Evolutionary conservation across 2,888 invertebrate genomes (phyloP).

Genomic region (Phrixothrix hirtus): DNA sequence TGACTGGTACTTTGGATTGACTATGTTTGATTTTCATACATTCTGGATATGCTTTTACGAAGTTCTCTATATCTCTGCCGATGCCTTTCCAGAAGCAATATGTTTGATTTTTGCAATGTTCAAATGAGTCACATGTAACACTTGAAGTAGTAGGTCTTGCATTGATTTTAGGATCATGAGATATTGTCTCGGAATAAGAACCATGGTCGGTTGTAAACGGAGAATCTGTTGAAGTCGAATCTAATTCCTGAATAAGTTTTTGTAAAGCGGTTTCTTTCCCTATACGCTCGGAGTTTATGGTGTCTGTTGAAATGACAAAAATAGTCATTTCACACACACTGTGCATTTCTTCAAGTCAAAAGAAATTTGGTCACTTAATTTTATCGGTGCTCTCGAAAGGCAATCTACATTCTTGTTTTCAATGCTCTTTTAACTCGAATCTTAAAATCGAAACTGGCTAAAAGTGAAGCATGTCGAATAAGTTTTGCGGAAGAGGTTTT

Average conservation of each 20-base stretch:
- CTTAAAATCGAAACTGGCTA: too few species aligned
- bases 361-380: background rate
- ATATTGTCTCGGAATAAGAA: background rate
- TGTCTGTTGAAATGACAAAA: too few species aligned
- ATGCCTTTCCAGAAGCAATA: slow-evolving; percentile 32
- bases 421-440: too few species aligned
- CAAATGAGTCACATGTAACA: background rate
- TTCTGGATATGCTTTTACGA: slow-evolving; percentile 33
- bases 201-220: slow-evolving; percentile 1
- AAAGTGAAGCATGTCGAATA: slow-evolving; percentile 2
- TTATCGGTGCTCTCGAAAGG: slow-evolving; percentile 8
- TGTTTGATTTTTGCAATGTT: background rate
- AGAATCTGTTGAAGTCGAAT: background rate
- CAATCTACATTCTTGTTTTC: slow-evolving; percentile 14
- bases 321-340: too few species aligned
- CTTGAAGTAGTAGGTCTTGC: too few species aligned
- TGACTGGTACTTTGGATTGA: slow-evolving; percentile 26
- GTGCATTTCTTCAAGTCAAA: too few species aligned
- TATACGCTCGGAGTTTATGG: background rate
- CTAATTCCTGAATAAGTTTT: slow-evolving; percentile 1
- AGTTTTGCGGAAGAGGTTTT: background rate
- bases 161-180: too few species aligned
- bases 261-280: too few species aligned
- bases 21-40: slow-evolving; percentile 26
- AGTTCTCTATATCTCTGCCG: slow-evolving; percentile 35